Percentiles rank a stretch among this genome's conserved stretches.
These are phyloP conservation scores for Platycheirus albimanus DNA, from an alignment of 2,888 invertebrate genomes.

Conservation along the genomic window DNA sequence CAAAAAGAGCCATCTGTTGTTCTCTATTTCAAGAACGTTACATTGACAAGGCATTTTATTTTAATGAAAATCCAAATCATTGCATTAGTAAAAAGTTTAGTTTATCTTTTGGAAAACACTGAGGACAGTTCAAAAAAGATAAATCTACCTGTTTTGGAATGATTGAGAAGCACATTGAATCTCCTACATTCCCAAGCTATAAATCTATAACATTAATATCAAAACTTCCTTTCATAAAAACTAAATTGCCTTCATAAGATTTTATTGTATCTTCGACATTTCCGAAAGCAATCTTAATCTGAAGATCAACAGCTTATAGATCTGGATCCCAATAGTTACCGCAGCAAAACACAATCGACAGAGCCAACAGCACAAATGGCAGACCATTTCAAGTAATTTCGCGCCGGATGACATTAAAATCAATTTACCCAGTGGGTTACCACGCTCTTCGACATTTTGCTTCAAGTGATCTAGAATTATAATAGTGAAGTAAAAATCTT, in stretches of 20 bases:
- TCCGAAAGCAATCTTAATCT: background rate
- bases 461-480: slow-evolving; percentile 42
- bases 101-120: too few species aligned
- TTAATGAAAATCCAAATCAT: too few species aligned
- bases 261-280: slow-evolving; percentile 24
- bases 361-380: background rate
- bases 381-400: slow-evolving; percentile 19
- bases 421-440: slow-evolving; percentile 51
- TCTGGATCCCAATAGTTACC: slow-evolving; percentile 7
- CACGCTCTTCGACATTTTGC: slow-evolving; percentile 56
- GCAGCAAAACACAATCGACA: background rate
- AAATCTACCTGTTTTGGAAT: too few species aligned
- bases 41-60: too few species aligned
- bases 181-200: background rate
- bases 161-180: too few species aligned
- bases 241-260: slow-evolving; percentile 1
- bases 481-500: slow-evolving; percentile 20
- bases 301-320: slow-evolving; percentile 13
- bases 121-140: too few species aligned
- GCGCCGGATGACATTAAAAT: slow-evolving; percentile 62
- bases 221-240: background rate
- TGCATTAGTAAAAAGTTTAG: too few species aligned
- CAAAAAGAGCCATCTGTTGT: too few species aligned
- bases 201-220: background rate
- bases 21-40: too few species aligned